phyloP scores from a whole-genome alignment of 2,113 vertebrate genomes.

The Erythrocebus patas region DNA sequence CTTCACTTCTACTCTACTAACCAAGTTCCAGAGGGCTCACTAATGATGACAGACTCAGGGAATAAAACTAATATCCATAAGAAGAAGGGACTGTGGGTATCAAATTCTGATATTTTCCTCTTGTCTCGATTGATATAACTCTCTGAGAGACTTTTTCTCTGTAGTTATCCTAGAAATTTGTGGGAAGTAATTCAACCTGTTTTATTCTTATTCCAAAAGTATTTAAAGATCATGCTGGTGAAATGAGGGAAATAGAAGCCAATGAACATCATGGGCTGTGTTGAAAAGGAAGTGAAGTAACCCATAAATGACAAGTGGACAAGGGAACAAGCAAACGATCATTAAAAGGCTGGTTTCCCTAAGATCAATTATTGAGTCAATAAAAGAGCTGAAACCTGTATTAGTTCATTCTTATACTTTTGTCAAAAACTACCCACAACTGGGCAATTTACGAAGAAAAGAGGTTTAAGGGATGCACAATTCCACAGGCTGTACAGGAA shows the following conservation, averaged over 20 bases:
- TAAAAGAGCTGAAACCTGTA: not conserved
- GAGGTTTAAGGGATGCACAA: too few relatives aligned
- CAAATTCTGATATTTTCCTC: constrained; percentile 25
- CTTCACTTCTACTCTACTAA: not conserved
- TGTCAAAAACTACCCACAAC: too few relatives aligned
- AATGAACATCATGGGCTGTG: not conserved
- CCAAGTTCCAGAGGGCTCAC: constrained; percentile 6
- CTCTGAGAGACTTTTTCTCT: not conserved
- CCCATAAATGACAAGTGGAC: not conserved
- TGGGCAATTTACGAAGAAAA: too few relatives aligned
- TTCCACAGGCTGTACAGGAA: too few relatives aligned
- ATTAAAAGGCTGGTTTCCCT: not conserved
- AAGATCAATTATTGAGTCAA: not conserved
- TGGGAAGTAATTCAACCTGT: not conserved
- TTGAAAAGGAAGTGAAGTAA: not conserved
- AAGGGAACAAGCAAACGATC: not conserved
- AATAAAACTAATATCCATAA: not conserved
- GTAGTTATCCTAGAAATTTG: constrained; percentile 4
- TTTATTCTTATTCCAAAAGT: not conserved
- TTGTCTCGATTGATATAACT: not conserved
- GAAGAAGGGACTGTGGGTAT: not conserved
- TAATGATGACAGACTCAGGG: not conserved
- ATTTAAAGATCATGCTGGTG: constrained; percentile 7
- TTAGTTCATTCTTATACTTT: too few relatives aligned
- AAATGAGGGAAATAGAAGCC: constrained; percentile 11